A percentile compares a stretch with the other conserved stretches of the same genome.
These are phyloP conservation scores for Dreissena polymorpha DNA, from an alignment of 1,140 invertebrate species.

Conservation along the genomic window DNA sequence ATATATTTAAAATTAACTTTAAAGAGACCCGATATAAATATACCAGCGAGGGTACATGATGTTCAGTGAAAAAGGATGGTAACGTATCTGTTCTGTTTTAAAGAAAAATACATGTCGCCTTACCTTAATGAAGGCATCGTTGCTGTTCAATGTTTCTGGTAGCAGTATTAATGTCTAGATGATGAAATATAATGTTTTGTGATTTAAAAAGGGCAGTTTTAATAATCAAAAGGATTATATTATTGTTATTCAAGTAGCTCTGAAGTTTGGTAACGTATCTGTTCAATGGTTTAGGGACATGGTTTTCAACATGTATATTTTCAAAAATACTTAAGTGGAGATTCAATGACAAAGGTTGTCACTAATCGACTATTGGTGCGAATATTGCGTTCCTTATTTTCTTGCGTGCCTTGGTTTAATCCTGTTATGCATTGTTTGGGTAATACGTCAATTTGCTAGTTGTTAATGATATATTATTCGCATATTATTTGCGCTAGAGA, in stretches of 20 bases:
- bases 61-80: neutral
- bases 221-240: neutral
- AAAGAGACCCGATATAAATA: neutral
- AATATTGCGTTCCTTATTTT: too few species aligned
- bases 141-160: neutral
- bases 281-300: neutral
- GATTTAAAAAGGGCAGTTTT: neutral
- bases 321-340: constrained; percentile 7
- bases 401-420: too few species aligned
- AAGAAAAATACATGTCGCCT: constrained; percentile 5
- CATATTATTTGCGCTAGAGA: too few species aligned
- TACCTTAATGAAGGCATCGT: neutral
- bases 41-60: neutral
- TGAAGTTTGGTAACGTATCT: constrained; percentile 6
- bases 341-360: too few species aligned
- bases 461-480: too few species aligned
- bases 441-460: too few species aligned
- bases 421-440: too few species aligned
- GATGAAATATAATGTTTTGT: neutral
- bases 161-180: neutral
- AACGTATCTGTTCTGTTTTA: constrained; percentile 26
- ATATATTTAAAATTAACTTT: neutral
- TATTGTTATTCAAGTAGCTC: neutral
- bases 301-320: constrained; percentile 1
- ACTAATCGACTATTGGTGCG: too few species aligned